Base-by-base conservation (phyloP, 2,113 vertebrate species). In the Megalops atlanticus region DNA sequence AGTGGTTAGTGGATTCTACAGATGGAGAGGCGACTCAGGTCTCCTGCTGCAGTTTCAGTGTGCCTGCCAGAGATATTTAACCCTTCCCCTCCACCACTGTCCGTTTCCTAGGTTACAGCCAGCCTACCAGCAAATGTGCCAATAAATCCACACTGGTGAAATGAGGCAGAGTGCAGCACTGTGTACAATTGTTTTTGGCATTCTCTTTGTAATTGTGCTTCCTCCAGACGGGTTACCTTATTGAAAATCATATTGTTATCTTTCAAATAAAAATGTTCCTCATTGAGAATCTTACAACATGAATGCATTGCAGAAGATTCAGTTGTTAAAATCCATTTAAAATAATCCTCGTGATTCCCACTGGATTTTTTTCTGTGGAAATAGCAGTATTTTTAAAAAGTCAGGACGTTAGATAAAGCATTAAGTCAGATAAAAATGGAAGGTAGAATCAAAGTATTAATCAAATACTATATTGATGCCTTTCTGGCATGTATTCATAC, bases 101-200 rank as follows among this genome's bases (percentile, higher is more conserved):
- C 41, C 33, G 43, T 80, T 80, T 73, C 78, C 78, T 72, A 15
- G 68, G 78, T 72, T 73, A 80, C 45, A 40, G 45, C 36, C 27
- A 31, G 49, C 43, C 76, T 41, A 38, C 33, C 43, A 31, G 18
- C 33, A 52, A 18, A 52, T 45, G 39, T 40, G 69, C 35, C 33
- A 21, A 31, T 64, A 70, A 43, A 31, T 40, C 41, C 24, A 31
- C 21, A 43, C 5, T 31, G 35, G 72, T 52, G 45, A 54, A 27
- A n/a, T 45, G 24, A 52, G 70, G 64, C 10, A 36, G 8, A 68
- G 5, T 31, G 52, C 43, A 12, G n/a, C 6, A n/a, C 21, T 52
- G 27, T 76, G 74, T 35, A 31, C 69, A 43, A 24, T 64, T 64
- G 58, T 11, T n/a, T 64, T 64, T 31, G n/a, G 4, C 8, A 31